Percentiles rank a stretch among this genome's conserved stretches.
Conservation (phyloP, 2,888 invertebrate genomes). For the Sarcophaga carnaria region DNA sequence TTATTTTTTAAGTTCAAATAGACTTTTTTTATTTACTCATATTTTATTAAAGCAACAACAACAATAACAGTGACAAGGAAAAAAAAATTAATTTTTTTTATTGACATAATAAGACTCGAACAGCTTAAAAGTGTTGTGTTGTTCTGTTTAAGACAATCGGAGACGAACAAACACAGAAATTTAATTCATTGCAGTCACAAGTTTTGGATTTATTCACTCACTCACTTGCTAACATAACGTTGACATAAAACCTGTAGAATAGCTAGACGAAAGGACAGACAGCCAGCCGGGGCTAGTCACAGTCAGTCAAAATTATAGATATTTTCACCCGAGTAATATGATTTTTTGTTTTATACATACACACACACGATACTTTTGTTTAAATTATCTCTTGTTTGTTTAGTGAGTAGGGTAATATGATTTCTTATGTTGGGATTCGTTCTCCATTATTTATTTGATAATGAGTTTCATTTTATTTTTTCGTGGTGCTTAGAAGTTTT, state of each 20-base stretch:
- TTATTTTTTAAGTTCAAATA: constrained; percentile 43
- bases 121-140: constrained; percentile 65
- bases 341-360: background rate
- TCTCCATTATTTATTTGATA: too few species aligned
- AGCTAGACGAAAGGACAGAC: background rate
- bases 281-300: too few species aligned
- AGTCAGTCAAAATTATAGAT: background rate
- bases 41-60: background rate
- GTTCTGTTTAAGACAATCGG: constrained; percentile 14
- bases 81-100: constrained; percentile 15
- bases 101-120: constrained; percentile 64
- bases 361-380: background rate
- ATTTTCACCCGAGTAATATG: background rate
- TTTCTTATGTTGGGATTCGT: background rate
- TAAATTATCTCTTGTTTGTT: background rate
- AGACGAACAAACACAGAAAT: constrained; percentile 44
- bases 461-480: too few species aligned
- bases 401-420: background rate
- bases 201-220: constrained; percentile 45
- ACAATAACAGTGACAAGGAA: too few species aligned
- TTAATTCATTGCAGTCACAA: constrained; percentile 65
- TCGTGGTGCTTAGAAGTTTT: too few species aligned
- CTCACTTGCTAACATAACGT: too few species aligned
- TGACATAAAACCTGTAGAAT: background rate
- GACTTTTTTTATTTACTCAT: constrained; percentile 7